Conservation (phyloP, 64 coral and sea anemone species). For the Actinia tenebrosa region DNA sequence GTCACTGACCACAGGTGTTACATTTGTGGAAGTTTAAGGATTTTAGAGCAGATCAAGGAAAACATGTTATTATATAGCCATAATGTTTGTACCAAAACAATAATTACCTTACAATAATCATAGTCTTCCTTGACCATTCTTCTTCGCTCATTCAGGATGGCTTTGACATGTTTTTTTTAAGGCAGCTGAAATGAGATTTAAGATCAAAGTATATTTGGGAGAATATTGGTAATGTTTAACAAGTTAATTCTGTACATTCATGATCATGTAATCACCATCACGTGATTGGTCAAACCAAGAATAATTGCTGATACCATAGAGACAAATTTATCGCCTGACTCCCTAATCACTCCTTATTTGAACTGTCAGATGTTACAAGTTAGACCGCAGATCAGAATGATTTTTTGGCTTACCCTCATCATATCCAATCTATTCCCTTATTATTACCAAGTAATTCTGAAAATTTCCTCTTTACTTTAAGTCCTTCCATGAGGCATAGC, state of each 20-base stretch:
- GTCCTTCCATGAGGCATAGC: constrained; percentile 27
- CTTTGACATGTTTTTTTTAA: constrained; percentile 26
- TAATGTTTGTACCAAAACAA: background rate
- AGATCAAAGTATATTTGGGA: background rate
- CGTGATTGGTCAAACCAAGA: background rate
- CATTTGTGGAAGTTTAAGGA: background rate
- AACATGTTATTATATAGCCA: background rate
- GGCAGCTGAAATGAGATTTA: background rate
- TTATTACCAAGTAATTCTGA: background rate
- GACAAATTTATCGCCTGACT: background rate
- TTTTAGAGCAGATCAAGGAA: background rate
- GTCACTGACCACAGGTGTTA: background rate
- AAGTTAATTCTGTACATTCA: background rate
- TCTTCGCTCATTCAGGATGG: constrained; percentile 38
- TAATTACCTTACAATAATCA: constrained; percentile 17
- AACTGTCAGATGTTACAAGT: background rate
- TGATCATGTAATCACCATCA: background rate
- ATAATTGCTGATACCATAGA: background rate
- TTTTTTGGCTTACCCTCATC: constrained; percentile 38
- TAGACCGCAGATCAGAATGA: background rate
- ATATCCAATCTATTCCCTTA: constrained; percentile 39
- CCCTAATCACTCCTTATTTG: background rate
- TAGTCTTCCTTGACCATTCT: constrained; percentile 50
- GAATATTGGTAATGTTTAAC: background rate
- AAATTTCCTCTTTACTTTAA: too few species aligned